Evolutionary conservation across 2,113 vertebrate species (phyloP).

Genomic region (Archocentrus centrarchus): DNA sequence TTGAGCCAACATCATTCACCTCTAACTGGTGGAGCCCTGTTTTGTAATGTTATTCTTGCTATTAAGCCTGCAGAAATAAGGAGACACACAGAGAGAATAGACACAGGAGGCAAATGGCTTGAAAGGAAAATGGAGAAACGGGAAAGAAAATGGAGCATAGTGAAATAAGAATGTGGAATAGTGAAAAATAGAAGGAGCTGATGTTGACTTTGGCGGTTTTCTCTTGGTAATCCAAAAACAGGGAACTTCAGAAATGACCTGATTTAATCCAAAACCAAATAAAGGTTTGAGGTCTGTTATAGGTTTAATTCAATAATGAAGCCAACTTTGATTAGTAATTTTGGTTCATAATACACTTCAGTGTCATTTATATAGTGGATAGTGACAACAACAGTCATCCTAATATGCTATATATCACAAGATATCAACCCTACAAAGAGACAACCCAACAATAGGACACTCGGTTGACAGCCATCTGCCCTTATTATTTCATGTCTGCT

Average conservation of each 20-base stretch:
- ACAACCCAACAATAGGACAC: no score
- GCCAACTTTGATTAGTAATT: no score
- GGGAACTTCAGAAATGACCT: background rate
- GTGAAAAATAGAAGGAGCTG: no score
- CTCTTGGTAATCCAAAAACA: background rate
- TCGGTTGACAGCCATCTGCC: no score
- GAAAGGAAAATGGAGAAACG: background rate
- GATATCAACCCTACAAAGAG: no score
- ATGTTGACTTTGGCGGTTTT: background rate
- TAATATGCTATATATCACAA: no score
- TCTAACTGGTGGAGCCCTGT: constrained; percentile 26
- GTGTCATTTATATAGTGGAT: no score
- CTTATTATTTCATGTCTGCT: no score
- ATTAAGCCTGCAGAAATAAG: background rate
- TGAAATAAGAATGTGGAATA: background rate
- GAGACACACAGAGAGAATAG: background rate
- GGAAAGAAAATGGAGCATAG: background rate
- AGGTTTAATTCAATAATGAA: background rate
- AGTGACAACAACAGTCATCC: no score
- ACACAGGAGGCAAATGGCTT: background rate
- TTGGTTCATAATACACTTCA: no score
- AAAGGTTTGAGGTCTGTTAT: background rate
- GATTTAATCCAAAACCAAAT: background rate
- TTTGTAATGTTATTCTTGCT: constrained; percentile 21
- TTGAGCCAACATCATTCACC: constrained; percentile 43